phyloP scores from a whole-genome alignment of 2,888 invertebrate species.

The Lithophane leautieri region DNA sequence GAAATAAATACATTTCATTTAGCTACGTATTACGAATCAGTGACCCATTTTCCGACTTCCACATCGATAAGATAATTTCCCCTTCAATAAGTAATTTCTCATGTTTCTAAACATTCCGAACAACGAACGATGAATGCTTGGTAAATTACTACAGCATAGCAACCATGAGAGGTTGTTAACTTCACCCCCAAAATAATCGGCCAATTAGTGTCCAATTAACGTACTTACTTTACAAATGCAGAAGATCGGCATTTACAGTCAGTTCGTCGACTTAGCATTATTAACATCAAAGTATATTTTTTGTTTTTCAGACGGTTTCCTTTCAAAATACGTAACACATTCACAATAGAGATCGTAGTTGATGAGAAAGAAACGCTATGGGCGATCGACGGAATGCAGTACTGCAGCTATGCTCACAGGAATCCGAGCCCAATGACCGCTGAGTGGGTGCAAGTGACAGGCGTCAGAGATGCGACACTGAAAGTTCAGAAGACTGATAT shows the following conservation, averaged over 20 bases:
- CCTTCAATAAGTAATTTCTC: constrained; percentile 24
- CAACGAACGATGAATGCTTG: neutral
- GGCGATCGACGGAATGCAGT: constrained; percentile 93
- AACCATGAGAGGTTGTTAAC: constrained; percentile 22
- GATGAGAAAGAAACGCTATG: constrained; percentile 92
- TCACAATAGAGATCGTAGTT: constrained; percentile 91
- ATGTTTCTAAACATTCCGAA: constrained; percentile 10
- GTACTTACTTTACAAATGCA: neutral
- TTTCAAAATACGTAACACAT: constrained; percentile 85
- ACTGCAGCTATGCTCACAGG: constrained; percentile 93
- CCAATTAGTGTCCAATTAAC: constrained; percentile 7
- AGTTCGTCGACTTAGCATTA: constrained; percentile 12
- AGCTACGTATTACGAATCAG: neutral
- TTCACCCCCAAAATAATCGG: neutral
- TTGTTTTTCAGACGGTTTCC: constrained; percentile 84
- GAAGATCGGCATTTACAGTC: neutral
- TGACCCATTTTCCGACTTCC: constrained; percentile 19
- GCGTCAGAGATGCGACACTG: constrained; percentile 91
- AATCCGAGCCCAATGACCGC: constrained; percentile 78
- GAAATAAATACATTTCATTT: neutral
- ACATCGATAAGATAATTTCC: constrained; percentile 18
- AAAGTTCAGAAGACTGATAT: constrained; percentile 90
- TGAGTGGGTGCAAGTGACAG: constrained; percentile 90
- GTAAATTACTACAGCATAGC: neutral
- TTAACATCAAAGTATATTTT: constrained; percentile 39